These are phyloP conservation scores for Drosophila helvetica DNA, from an alignment of 2,888 invertebrate genomes.

Conservation along the genomic window DNA sequence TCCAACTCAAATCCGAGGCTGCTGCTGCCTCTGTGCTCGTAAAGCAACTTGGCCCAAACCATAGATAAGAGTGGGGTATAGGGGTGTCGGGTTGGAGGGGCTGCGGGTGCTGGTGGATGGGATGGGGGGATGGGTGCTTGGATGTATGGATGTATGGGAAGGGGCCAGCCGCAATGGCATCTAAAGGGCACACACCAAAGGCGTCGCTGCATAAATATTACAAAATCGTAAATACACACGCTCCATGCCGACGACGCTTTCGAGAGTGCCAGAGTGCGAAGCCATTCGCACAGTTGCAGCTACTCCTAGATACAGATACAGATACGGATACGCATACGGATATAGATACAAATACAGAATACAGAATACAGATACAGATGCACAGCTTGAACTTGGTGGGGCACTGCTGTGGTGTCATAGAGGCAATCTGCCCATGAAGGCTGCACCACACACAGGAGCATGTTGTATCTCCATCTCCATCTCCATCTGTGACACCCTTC, in stretches of 20 bases:
- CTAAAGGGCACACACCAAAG: slow-evolving; percentile 40
- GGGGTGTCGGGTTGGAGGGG: neutral
- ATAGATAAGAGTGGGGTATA: slow-evolving; percentile 56
- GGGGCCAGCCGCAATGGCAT: slow-evolving; percentile 43
- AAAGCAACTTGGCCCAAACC: slow-evolving; percentile 57
- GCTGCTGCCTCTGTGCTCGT: slow-evolving; percentile 69
- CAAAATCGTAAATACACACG: slow-evolving; percentile 71
- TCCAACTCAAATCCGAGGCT: slow-evolving; percentile 28
- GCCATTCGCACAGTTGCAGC: slow-evolving; percentile 46
- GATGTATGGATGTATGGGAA: slow-evolving; percentile 40
- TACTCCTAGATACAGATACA: slow-evolving; percentile 14
- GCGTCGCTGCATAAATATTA: slow-evolving; percentile 70
- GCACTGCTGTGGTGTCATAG: neutral
- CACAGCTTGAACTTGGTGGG: neutral
- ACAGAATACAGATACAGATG: slow-evolving; percentile 5
- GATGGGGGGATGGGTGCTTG: slow-evolving; percentile 5
- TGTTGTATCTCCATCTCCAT: neutral
- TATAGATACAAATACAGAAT: slow-evolving; percentile 4
- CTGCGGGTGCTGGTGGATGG: neutral
- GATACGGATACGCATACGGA: neutral
- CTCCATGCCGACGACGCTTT: slow-evolving; percentile 24
- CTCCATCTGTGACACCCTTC: neutral
- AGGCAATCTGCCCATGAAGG: neutral
- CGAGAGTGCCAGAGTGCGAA: slow-evolving; percentile 28
- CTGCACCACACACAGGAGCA: neutral